These are phyloP conservation scores for Galerucella calmariensis DNA, from an alignment of 2,888 invertebrate genomes.

Conservation along the genomic window DNA sequence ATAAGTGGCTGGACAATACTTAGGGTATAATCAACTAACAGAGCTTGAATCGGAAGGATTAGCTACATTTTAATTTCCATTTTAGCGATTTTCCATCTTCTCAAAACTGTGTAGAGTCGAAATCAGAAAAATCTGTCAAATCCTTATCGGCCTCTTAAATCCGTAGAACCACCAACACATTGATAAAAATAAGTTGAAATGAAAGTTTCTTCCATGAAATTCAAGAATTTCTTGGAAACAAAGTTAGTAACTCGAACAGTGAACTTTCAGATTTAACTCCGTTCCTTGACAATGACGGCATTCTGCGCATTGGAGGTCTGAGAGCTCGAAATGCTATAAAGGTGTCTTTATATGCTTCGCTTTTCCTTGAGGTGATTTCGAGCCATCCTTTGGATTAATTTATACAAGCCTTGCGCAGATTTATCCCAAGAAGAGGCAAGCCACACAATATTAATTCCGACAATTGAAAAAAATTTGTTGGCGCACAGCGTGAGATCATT, in stretches of 20 bases:
- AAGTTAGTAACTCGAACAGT: background rate
- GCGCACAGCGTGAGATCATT: constrained; percentile 21
- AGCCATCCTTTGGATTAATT: too few species aligned
- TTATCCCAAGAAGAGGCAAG: too few species aligned
- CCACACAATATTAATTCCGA: too few species aligned
- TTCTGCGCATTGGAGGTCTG: constrained; percentile 32
- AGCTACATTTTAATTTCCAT: background rate
- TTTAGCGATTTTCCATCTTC: constrained; percentile 1
- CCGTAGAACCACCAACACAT: background rate
- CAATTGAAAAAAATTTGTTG: too few species aligned
- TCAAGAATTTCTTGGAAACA: too few species aligned
- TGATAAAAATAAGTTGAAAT: background rate
- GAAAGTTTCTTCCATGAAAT: background rate
- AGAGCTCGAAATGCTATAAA: too few species aligned
- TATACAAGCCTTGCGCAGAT: too few species aligned
- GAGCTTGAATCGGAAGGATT: constrained; percentile 9
- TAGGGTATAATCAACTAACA: constrained; percentile 6
- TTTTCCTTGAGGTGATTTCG: too few species aligned
- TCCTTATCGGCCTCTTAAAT: constrained; percentile 4
- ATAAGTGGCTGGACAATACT: constrained; percentile 17
- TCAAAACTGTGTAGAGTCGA: constrained; percentile 10
- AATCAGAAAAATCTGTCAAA: constrained; percentile 1
- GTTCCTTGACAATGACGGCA: constrained; percentile 31
- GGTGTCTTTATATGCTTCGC: too few species aligned
- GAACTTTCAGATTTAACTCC: constrained; percentile 25